These are phyloP conservation scores for Prenolepis imparis DNA, from an alignment of 2,888 invertebrate species.

Conservation along the genomic window DNA sequence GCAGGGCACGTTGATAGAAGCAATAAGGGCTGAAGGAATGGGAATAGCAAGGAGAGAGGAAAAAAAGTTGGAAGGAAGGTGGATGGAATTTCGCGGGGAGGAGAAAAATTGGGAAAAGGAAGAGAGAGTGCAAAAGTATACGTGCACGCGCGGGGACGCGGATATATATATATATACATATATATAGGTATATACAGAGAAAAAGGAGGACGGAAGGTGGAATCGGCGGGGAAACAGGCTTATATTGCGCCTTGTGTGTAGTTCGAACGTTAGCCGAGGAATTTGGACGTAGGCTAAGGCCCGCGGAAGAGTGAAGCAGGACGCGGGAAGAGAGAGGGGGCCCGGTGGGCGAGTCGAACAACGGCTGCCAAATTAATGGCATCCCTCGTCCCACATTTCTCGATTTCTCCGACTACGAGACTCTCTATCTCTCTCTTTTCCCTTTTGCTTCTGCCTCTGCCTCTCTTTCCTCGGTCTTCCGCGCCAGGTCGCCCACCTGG, in stretches of 20 bases:
- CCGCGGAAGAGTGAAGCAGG: conserved; percentile 60
- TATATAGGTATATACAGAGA: not conserved
- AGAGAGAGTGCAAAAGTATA: conserved; percentile 32
- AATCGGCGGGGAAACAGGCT: conserved; percentile 62
- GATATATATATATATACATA: not conserved
- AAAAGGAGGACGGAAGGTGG: conserved; percentile 19
- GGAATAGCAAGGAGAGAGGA: conserved; percentile 67
- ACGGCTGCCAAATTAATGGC: conserved; percentile 82
- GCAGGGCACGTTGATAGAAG: conserved; percentile 82
- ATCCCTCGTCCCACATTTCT: conserved; percentile 77
- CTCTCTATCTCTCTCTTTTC: conserved; percentile 39
- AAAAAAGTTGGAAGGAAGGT: conserved; percentile 50
- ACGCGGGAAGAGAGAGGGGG: conserved; percentile 35
- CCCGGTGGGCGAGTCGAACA: conserved; percentile 79
- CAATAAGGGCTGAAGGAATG: conserved; percentile 81
- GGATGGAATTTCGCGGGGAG: conserved; percentile 54
- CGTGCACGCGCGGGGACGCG: conserved; percentile 48
- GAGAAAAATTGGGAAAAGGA: conserved; percentile 57
- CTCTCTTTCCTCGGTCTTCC: conserved; percentile 52
- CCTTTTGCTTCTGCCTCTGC: conserved; percentile 26
- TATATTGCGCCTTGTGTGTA: conserved; percentile 77
- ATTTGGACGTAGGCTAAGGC: conserved; percentile 77
- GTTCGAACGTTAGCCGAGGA: conserved; percentile 74
- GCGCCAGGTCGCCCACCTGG: conserved; percentile 72
- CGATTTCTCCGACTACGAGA: conserved; percentile 71